Evolutionary conservation across 2,888 invertebrate genomes (phyloP), one percentile per base, ranked within the genome.

Genomic region (Actias luna): DNA sequence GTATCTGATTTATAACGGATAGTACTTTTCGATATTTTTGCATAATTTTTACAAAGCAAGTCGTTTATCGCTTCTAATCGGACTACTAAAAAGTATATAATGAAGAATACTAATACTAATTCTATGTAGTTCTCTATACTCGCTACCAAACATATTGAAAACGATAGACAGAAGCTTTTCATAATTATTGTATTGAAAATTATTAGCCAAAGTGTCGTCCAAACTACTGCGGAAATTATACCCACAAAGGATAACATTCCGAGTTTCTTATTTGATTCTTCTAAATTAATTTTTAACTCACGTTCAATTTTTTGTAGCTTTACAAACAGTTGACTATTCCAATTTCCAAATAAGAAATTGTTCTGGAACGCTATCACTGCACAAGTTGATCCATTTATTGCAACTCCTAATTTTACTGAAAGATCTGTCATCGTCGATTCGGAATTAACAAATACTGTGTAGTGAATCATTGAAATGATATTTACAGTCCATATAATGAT

Each of bases 281-380:
- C 75, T n/a, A 65, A 61, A 59, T 67, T 73, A 67, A 80, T 77
- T 59, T 77, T 75, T 1, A 89, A 60, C 27, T 65, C 66, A 12
- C 83, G 75, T 63, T 88, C 86, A 33, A 88, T 75, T 70, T 75
- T 86, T 66, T 88, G 88, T 35, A 88, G 67, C 61, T 86, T 87
- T 0, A 88, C 85, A 62, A 82, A 87, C 7, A 88, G 67, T 65
- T 81, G 76, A 59, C 82, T 77, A 61, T 73, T 71, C 25, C 64
- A 61, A 29, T 73, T 66, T 4, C 72, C 69, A 2, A 68, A 66
- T 36, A 29, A 58, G 7, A 77, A 68, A 63, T 76, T 72, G 62
- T 79, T 84, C 58, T 72, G 72, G 66, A 73, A 77, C 2, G 79
- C 71, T 14, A 80, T 65, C 1, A 72, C 63, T 4, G 71, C 58